Base-by-base conservation (phyloP, 2,888 invertebrate species). In the Ormyrus pomaceus region DNA sequence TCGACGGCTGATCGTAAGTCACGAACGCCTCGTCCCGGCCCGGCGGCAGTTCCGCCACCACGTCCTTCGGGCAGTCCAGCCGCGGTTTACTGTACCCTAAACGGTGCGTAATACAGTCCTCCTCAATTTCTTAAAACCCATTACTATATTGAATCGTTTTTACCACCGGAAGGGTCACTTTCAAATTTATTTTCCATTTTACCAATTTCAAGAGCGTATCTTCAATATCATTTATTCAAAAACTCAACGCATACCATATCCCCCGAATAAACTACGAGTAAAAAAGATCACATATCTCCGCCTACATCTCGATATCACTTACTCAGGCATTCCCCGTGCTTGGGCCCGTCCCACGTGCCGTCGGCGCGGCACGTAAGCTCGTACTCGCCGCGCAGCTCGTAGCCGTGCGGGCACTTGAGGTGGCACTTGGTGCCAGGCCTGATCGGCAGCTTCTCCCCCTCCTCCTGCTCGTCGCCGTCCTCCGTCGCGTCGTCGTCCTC, bases 11-110 rank as follows among this genome's bases (percentile, higher is more conserved):
- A 69, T 92, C 91, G 82, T 93, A 91, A 59, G 90, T 91, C 59
- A 93, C 91, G 84, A 91, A 90, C 3, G 91, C 91, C 75, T 90
- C 90, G 80, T 89, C 90, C 82, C 91, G 88, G 66, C 91, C 91
- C 6, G 91, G 90, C 13, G 91, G 88, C 62, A 93, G 83, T 78
- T 92, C 91, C 7, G 92, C 88, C 19, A 88, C 85, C 70, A 93
- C 91, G 83, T 92, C 91, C 61, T 91, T 88, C 3, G 93, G 93
- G 84, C 93, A 93, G 83, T 91, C 91, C 76, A 93, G 89, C 84
- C 91, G 91, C n/a, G 92, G 92, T 80, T 91, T 91, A 82, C 91
- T 91, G 84, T 91, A 91, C 81, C 91, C 92, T 92, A 86, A 19
- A 19, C 19, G 19, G 1, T 19, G 19, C 19, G 19, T 2, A 19